Evolutionary conservation across 2,888 invertebrate species (phyloP).

Genomic region (Nephrotoma guestfalica): DNA sequence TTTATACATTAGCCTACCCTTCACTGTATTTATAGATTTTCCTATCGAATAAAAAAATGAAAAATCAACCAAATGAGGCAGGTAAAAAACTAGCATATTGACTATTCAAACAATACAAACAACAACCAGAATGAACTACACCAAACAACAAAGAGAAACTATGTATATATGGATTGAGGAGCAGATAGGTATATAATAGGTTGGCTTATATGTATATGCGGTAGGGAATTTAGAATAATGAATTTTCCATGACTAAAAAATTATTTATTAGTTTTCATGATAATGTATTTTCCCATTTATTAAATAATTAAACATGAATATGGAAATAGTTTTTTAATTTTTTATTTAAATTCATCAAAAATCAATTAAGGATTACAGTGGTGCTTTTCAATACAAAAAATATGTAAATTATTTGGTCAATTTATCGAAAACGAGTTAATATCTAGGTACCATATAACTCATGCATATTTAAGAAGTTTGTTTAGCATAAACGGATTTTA

Average conservation of each 20-base stretch:
- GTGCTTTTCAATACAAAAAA: neutral
- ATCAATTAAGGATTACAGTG: neutral
- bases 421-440: neutral
- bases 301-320: neutral
- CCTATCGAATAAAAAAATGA: neutral
- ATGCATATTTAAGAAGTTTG: no score
- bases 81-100: neutral
- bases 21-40: neutral
- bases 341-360: neutral
- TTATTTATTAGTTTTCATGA: neutral
- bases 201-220: neutral
- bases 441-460: no score
- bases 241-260: neutral
- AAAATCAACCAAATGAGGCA: neutral
- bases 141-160: neutral
- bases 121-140: neutral
- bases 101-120: neutral
- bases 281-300: neutral
- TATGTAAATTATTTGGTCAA: neutral
- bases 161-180: neutral
- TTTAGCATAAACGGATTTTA: no score
- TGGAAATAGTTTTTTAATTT: neutral
- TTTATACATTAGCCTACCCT: neutral
- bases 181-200: neutral
- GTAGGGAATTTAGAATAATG: neutral